Conservation (phyloP, 2,797 vertebrate species). For the Propithecus perrieri region DNA sequence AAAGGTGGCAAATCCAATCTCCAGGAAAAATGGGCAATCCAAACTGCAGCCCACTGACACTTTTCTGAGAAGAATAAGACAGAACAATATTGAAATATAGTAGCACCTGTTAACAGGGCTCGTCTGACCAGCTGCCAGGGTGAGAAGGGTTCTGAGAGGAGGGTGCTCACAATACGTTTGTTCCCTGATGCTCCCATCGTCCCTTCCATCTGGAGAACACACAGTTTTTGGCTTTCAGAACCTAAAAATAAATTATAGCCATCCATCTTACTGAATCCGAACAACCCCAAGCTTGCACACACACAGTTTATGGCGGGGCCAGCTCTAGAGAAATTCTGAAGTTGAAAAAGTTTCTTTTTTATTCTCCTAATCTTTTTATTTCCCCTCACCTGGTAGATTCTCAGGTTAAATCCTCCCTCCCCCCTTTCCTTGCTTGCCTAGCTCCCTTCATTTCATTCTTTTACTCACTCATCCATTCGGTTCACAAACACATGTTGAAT, state of each 20-base stretch:
- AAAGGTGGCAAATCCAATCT: background rate
- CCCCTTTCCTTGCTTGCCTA: background rate
- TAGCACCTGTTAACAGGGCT: background rate
- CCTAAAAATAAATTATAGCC: background rate
- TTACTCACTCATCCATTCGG: background rate
- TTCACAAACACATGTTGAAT: background rate
- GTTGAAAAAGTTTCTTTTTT: background rate
- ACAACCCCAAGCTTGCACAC: background rate
- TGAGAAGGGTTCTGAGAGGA: background rate
- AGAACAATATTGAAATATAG: background rate
- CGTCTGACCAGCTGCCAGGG: background rate
- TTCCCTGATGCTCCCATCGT: background rate
- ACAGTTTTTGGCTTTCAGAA: background rate
- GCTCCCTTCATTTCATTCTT: background rate
- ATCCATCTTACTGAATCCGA: background rate
- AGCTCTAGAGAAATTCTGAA: background rate
- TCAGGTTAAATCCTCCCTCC: background rate
- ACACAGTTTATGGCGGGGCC: background rate
- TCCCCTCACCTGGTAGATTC: background rate
- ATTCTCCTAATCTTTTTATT: background rate
- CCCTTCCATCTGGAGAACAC: background rate
- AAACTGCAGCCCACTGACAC: background rate
- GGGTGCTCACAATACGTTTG: fast-evolving
- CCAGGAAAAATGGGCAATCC: background rate
- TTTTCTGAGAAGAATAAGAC: background rate